These are phyloP conservation scores for Lagorchestes hirsutus DNA, from an alignment of 2,797 vertebrate species.

Conservation along the genomic window DNA sequence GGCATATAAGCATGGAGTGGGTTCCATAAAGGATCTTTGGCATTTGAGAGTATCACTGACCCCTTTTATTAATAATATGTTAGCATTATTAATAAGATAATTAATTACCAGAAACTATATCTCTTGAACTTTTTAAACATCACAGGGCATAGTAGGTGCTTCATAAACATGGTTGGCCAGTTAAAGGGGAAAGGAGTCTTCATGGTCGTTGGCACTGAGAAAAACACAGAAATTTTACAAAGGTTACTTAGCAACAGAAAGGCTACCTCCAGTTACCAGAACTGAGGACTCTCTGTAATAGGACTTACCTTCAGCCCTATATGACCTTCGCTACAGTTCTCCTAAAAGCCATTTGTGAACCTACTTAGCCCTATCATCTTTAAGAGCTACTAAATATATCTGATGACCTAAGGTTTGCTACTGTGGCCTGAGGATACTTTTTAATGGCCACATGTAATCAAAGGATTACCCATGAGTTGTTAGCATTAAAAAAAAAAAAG, in stretches of 20 bases:
- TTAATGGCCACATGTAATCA: slow-evolving; percentile 15
- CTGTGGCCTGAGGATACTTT: not conserved
- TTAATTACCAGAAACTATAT: too few relatives aligned
- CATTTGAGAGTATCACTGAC: too few relatives aligned
- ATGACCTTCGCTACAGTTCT: not conserved
- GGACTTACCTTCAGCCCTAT: not conserved
- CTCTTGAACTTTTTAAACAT: too few relatives aligned
- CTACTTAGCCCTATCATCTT: not conserved
- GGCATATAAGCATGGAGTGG: too few relatives aligned
- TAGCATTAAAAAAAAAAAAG: not conserved
- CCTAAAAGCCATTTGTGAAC: not conserved
- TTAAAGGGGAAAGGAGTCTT: not conserved
- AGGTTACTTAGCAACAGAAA: slow-evolving; percentile 26
- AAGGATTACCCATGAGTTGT: slow-evolving; percentile 7
- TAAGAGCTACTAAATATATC: slow-evolving; percentile 22
- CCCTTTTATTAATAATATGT: too few relatives aligned
- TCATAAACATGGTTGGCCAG: slow-evolving; percentile 27
- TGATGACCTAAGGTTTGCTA: not conserved
- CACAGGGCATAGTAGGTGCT: too few relatives aligned
- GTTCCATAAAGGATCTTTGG: too few relatives aligned
- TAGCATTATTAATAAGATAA: too few relatives aligned
- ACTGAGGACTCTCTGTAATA: slow-evolving; percentile 23
- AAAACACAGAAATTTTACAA: not conserved
- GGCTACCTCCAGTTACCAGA: slow-evolving; percentile 16
- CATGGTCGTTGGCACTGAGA: slow-evolving; percentile 14